phyloP scores from a whole-genome alignment of 2,797 vertebrate genomes.

The Phyllotis vaccarum region DNA sequence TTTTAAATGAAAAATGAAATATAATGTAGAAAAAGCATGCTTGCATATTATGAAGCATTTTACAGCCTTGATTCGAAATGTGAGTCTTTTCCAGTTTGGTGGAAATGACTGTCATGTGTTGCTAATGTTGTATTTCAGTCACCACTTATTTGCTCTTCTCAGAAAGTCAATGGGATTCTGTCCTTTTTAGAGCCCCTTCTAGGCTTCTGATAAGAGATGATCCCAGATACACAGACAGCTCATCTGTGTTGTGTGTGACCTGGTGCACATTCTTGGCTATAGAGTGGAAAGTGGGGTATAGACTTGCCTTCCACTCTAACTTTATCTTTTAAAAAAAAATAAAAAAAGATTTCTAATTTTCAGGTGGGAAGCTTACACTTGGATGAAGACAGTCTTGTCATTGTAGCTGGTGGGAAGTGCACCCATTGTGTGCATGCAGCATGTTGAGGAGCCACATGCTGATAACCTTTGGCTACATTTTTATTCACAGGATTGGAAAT shows the following conservation, averaged over 20 bases:
- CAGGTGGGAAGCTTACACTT: conserved; percentile 17
- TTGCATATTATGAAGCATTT: conserved; percentile 79
- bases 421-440: neutral
- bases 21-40: conserved; percentile 80
- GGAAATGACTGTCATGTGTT: conserved; percentile 81
- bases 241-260: conserved; percentile 66
- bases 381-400: conserved; percentile 59
- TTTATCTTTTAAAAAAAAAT: conserved; percentile 67
- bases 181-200: conserved; percentile 58
- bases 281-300: conserved; percentile 75
- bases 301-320: conserved; percentile 64
- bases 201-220: conserved; percentile 65
- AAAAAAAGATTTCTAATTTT: conserved; percentile 75
- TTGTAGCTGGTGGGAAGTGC: conserved; percentile 57
- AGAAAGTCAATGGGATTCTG: conserved; percentile 79
- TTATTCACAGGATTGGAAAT: conserved; percentile 68
- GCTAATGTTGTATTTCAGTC: conserved; percentile 83
- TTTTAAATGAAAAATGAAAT: conserved; percentile 87
- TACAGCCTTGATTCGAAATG: conserved; percentile 83
- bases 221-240: conserved; percentile 63
- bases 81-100: conserved; percentile 77
- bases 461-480: conserved; percentile 44
- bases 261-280: conserved; percentile 57
- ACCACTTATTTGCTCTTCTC: conserved; percentile 80
- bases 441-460: conserved; percentile 51